Evolutionary conservation across 2,888 invertebrate genomes (phyloP).

Genomic region (Sminthurides aquaticus): DNA sequence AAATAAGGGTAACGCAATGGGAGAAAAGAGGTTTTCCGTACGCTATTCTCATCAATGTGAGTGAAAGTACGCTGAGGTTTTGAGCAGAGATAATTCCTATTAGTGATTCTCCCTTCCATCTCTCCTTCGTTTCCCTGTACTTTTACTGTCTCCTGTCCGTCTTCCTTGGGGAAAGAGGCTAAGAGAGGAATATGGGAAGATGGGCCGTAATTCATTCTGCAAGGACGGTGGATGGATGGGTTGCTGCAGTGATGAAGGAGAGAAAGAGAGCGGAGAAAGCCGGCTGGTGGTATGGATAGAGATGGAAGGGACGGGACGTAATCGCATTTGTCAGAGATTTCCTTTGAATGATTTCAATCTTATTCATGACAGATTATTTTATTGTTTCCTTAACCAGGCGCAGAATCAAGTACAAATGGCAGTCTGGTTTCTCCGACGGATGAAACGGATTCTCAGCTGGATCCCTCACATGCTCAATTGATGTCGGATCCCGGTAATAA

Average conservation of each 20-base stretch:
- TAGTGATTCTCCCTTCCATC: background rate
- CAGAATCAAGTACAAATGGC: constrained; percentile 50
- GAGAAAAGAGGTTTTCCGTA: no score
- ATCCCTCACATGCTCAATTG: background rate
- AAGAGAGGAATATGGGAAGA: no score
- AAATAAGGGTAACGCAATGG: no score
- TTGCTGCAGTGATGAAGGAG: no score
- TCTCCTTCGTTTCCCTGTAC: background rate
- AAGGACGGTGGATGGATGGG: no score
- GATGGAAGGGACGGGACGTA: background rate
- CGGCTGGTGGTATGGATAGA: no score
- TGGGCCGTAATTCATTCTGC: no score
- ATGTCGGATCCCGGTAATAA: background rate
- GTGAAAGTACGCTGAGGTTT: background rate
- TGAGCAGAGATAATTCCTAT: background rate
- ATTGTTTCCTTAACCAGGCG: constrained; percentile 45
- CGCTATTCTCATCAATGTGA: no score
- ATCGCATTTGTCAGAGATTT: background rate
- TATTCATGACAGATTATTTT: constrained; percentile 4
- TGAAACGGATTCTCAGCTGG: constrained; percentile 1
- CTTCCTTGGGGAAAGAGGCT: no score
- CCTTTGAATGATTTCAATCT: no score
- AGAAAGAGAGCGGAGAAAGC: no score
- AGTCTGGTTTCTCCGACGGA: constrained; percentile 44
- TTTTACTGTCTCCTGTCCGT: no score